A percentile compares a stretch with the other conserved stretches of the same genome.
Evolutionary conservation across 2,888 invertebrate species (phyloP).

Genomic region (Megastigmus dorsalis): DNA sequence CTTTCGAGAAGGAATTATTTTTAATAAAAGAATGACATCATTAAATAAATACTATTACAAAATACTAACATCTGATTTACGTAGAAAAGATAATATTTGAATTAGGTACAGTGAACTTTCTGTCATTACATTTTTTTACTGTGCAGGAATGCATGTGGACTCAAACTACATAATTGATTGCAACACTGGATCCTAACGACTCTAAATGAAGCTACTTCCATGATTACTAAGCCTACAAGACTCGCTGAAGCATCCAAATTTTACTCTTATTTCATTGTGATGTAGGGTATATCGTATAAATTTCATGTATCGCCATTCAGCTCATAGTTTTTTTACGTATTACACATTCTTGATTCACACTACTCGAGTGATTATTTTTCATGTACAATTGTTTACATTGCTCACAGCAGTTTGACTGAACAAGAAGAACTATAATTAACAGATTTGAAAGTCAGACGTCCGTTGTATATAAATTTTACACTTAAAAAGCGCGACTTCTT

Average conservation of each 20-base stretch:
- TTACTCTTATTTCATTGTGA: conserved; percentile 6
- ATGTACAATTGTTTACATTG: conserved; percentile 51
- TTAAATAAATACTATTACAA: background rate
- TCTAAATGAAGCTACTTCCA: conserved; percentile 22
- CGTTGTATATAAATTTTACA: conserved; percentile 39
- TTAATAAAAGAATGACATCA: no score
- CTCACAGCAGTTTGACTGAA: conserved; percentile 42
- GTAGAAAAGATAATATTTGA: conserved; percentile 9
- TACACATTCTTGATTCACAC: conserved; percentile 35
- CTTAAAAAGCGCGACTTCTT: conserved; percentile 18
- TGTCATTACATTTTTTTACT: conserved; percentile 20
- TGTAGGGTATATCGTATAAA: conserved; percentile 8
- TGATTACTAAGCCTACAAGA: conserved; percentile 16
- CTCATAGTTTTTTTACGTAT: conserved; percentile 38
- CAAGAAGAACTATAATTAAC: conserved; percentile 31
- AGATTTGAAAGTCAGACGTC: conserved; percentile 39
- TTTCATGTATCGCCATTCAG: conserved; percentile 28
- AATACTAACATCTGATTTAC: conserved; percentile 13
- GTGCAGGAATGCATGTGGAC: conserved; percentile 33
- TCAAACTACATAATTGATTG: conserved; percentile 37
- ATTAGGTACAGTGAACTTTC: background rate
- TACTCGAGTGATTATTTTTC: conserved; percentile 41
- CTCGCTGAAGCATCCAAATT: conserved; percentile 15
- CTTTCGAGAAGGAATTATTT: no score
- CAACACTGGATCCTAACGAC: conserved; percentile 13